Base-by-base conservation (phyloP, 2,797 vertebrate species). In the Mallotus villosus region DNA sequence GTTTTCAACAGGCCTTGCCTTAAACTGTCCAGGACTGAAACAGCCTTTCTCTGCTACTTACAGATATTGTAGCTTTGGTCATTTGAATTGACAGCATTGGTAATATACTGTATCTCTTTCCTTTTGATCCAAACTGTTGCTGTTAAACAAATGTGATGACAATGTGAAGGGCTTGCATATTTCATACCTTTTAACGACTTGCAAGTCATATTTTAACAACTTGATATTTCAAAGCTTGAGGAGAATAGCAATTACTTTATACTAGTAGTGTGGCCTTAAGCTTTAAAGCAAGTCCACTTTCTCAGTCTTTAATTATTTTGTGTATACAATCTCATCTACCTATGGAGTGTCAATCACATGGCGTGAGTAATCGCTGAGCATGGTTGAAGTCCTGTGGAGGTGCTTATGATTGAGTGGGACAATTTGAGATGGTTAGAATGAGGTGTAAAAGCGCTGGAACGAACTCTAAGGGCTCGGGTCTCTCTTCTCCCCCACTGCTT, bases 401-500 rank as follows among this genome's bases (percentile, higher is more conserved):
- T 70, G 74, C 61, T 74, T 74, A 74, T 70, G 68, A 74, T 34
- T 72, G 27, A 61, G 74, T 63, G 68, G 58, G 68, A 11, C 17
- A 71, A 80, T 73, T 75, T 81, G 21, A 79, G 79, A 81, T 74
- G 68, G 75, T 78, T 61, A 68, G 49, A 75, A 69, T 84, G 69
- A 77, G 60, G 74, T 85, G 82, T 77, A 85, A 85, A 80, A 70
- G 67, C 83, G 61, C 71, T 87, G 78, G 79, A 87, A 73, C 61
- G 72, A 69, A 66, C 74, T 72, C 53, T 49, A 75, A 75, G 66
- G 78, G 83, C 74, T 46, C 41, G 2, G 2, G 75, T 82, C 73
- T 63, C 80, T 86, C 76, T 81, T 78, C 80, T 81, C 76, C 86
- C 74, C 85, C 78, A 82, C 77, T 41, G 57, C 67, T 81, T 89